These are phyloP conservation scores for Dendroctonus valens DNA, from an alignment of 1,140 invertebrate species.

Conservation along the genomic window DNA sequence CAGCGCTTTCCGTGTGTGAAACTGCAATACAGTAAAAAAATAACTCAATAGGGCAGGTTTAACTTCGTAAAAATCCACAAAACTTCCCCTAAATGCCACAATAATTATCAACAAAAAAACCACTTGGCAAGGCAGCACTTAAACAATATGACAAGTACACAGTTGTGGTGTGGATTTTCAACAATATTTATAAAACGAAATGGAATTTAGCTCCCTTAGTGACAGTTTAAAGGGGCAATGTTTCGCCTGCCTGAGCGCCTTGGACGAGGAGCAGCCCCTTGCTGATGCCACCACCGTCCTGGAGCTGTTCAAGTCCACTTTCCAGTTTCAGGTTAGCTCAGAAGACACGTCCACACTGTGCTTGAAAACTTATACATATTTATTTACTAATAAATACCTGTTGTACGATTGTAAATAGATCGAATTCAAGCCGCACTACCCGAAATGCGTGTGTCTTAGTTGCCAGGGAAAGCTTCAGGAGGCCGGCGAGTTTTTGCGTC, in stretches of 20 bases:
- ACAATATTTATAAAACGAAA: too few species aligned
- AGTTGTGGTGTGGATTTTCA: too few species aligned
- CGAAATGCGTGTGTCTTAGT: constrained; percentile 11
- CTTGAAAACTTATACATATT: not conserved
- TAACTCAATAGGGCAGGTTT: too few species aligned
- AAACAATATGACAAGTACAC: too few species aligned
- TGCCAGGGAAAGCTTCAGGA: constrained; percentile 15
- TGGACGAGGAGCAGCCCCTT: constrained; percentile 5
- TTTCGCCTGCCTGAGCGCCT: constrained; percentile 17
- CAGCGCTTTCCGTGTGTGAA: too few species aligned
- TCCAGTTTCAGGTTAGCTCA: constrained; percentile 27
- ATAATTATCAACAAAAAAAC: too few species aligned
- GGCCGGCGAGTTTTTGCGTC: constrained; percentile 11
- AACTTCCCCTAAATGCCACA: too few species aligned
- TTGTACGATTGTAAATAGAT: constrained; percentile 16
- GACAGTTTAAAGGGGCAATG: constrained; percentile 4
- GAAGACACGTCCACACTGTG: constrained; percentile 30
- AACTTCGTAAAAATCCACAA: too few species aligned
- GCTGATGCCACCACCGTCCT: not conserved
- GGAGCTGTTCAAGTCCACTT: constrained; percentile 14
- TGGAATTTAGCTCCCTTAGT: too few species aligned
- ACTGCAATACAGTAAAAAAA: too few species aligned
- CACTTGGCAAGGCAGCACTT: too few species aligned
- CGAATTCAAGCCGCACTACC: not conserved
- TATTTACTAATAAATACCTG: constrained; percentile 12